These are phyloP conservation scores for Delia radicum DNA, from an alignment of 1,140 invertebrate species.

Conservation along the genomic window DNA sequence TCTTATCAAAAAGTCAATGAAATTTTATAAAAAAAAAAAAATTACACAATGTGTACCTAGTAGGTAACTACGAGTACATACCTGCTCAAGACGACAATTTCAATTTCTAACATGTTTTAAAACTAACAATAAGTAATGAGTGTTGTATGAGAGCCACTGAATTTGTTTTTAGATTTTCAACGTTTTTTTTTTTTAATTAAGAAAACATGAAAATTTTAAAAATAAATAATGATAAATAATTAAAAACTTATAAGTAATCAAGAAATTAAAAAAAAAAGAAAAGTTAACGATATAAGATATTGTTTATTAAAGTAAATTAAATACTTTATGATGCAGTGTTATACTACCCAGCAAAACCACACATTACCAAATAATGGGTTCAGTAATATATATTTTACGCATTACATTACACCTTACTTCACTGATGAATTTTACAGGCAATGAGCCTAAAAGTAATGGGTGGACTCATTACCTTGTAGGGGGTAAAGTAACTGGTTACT, in stretches of 20 bases:
- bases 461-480: no score
- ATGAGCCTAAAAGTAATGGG: no score
- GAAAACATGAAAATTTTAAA: conserved; percentile 1
- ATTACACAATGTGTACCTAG: conserved; percentile 12
- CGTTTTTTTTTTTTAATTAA: conserved; percentile 13
- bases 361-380: no score
- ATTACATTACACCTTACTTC: no score
- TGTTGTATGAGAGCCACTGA: conserved; percentile 17
- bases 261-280: not conserved
- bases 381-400: no score
- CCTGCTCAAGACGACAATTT: not conserved
- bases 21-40: not conserved
- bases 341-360: no score
- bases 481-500: no score
- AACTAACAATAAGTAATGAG: conserved; percentile 12
- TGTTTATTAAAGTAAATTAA: not conserved
- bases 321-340: no score
- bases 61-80: no score
- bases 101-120: not conserved
- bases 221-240: conserved; percentile 8
- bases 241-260: not conserved
- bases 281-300: not conserved
- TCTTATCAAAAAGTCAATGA: not conserved
- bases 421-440: no score
- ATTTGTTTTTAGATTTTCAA: not conserved